These are phyloP conservation scores for Bacillus rossius DNA, from an alignment of 1,140 invertebrate species.

Conservation along the genomic window DNA sequence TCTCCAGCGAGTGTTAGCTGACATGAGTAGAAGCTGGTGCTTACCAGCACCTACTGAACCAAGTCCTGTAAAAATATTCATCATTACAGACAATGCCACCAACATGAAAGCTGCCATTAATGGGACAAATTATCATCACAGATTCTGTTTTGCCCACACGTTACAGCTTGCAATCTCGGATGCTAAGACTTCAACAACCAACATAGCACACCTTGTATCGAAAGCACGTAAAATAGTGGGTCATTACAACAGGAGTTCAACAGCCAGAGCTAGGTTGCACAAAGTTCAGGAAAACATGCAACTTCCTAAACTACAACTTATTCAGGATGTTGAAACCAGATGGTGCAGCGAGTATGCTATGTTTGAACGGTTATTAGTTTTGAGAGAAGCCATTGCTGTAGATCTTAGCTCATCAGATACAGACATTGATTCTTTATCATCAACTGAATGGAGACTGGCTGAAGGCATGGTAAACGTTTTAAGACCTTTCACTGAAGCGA, in stretches of 20 bases:
- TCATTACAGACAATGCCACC: too few relatives aligned
- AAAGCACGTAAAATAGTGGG: slow-evolving; percentile 7
- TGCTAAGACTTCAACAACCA: too few relatives aligned
- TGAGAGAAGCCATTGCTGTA: slow-evolving; percentile 19
- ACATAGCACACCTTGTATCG: slow-evolving; percentile 7
- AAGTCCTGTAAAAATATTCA: slow-evolving; percentile 12
- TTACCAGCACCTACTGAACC: slow-evolving; percentile 10
- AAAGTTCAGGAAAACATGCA: slow-evolving; percentile 18
- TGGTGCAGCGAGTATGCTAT: slow-evolving; percentile 29
- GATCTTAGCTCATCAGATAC: neutral
- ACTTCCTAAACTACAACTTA: slow-evolving; percentile 21
- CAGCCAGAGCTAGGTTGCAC: slow-evolving; percentile 14
- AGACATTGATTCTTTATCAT: neutral
- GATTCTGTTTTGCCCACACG: too few relatives aligned
- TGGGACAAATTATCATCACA: too few relatives aligned
- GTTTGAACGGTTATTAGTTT: slow-evolving; percentile 21
- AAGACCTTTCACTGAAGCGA: neutral
- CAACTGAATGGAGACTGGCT: neutral
- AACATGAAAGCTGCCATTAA: too few relatives aligned
- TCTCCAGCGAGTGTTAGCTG: slow-evolving; percentile 17
- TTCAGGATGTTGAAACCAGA: slow-evolving; percentile 24
- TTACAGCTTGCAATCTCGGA: too few relatives aligned
- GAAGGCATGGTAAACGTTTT: neutral
- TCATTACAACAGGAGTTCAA: slow-evolving; percentile 10
- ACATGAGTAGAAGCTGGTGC: slow-evolving; percentile 13